Base-by-base conservation (phyloP, 2,888 invertebrate species). In the Platerodrilus igneus region DNA sequence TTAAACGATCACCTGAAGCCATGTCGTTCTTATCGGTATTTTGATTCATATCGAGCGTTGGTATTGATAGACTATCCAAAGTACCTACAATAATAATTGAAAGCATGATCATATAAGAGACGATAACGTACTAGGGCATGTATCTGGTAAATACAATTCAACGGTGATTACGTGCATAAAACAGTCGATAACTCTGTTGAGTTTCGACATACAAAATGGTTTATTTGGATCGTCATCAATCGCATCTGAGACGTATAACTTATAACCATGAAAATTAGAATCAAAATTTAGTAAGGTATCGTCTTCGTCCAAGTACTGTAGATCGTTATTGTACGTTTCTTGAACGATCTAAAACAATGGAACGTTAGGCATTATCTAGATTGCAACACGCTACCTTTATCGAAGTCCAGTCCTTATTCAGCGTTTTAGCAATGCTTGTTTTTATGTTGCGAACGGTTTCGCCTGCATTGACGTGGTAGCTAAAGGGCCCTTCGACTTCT, bases 121-220 rank as follows among this genome's bases (percentile, higher is more conserved):
- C 21, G 14, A 36, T 22, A 7, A 63, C 55, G 65, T 71, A 74
- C 77, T 75, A 62, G 74, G 69, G 58, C 75, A 76, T 10, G 73
- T 72, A 47, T 77, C 75, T 7, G 85, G 85, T 44, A 85, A 69
- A 48, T 72, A 66, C 32, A 84, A 64, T 55, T 74, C 74, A 37
- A 85, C 62, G 47, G 76, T 74, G 45, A 82, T 77, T 26, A 83
- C 73, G 57, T 78, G 70, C 49, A 75, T 74, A 54, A 79, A 78
- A 39, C 76, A 70, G 45, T 76, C 73, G 17, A 77, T 69, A 41
- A 78, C 61, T 47, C 67, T 66, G 51, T 69, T 69, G 48, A 80
- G 65, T 52, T 68, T 68, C 4, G 74, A 72, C 33, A 67, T 58
- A 8, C 56, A 58, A 55, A 74, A 76, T 3, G 65, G 57, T 44